Evolutionary conservation across 2,888 invertebrate species (phyloP).

Genomic region (Phytoseiulus persimilis): DNA sequence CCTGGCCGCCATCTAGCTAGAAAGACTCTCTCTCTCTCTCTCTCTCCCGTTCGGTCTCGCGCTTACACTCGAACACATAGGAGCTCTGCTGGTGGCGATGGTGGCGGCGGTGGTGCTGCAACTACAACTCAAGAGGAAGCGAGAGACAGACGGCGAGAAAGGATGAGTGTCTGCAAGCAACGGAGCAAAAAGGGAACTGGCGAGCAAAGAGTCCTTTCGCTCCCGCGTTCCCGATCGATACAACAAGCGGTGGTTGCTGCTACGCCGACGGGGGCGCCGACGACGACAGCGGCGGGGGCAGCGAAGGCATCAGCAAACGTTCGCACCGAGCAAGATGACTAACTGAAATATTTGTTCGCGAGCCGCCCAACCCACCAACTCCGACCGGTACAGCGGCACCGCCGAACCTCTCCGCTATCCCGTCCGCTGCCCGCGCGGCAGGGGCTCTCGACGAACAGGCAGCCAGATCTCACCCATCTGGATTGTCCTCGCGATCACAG

Average conservation of each 20-base stretch:
- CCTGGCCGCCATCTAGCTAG: neutral
- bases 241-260: conserved; percentile 5
- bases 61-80: neutral
- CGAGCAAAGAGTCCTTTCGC: neutral
- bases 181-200: neutral
- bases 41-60: neutral
- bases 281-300: neutral
- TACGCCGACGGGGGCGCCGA: neutral
- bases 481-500: too few relatives aligned
- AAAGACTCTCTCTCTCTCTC: neutral
- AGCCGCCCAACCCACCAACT: neutral
- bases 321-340: neutral
- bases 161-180: neutral
- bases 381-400: neutral
- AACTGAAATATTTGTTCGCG: neutral
- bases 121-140: neutral
- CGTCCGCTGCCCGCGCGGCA: neutral
- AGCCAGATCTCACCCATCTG: too few relatives aligned
- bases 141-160: neutral
- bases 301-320: neutral
- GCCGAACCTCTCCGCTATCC: neutral
- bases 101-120: neutral
- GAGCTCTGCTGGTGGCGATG: neutral
- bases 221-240: neutral
- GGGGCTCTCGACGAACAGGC: neutral